phyloP scores from a whole-genome alignment of 2,113 vertebrate species.

The Grammomys dolichurus region DNA sequence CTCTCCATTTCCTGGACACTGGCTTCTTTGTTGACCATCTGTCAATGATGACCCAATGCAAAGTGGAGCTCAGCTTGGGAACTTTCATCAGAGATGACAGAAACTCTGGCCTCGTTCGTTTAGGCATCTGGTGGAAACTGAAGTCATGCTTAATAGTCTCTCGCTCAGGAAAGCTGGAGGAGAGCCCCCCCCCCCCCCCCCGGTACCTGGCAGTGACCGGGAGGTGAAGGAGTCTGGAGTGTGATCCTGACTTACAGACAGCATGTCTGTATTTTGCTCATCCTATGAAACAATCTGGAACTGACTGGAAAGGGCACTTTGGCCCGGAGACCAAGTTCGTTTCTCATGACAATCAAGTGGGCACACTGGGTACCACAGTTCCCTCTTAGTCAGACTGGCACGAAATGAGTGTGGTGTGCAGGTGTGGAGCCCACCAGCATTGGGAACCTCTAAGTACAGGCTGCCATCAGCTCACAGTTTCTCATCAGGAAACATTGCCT shows the following conservation, averaged over 20 bases:
- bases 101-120: background rate
- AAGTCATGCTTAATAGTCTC: background rate
- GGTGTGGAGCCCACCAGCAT: background rate
- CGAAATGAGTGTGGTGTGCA: fast-evolving
- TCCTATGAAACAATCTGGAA: background rate
- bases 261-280: background rate
- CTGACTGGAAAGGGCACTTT: background rate
- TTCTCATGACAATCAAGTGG: background rate
- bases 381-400: background rate
- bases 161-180: background rate
- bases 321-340: background rate
- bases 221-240: background rate
- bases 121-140: background rate
- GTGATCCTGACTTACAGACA: background rate
- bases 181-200: no score
- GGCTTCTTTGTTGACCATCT: background rate
- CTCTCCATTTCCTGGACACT: background rate
- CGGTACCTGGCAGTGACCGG: background rate
- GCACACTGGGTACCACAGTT: background rate
- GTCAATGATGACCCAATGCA: background rate
- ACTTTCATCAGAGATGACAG: background rate
- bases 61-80: background rate
- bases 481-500: background rate
- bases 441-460: background rate
- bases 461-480: background rate